Evolutionary conservation across 2,797 vertebrate species (phyloP).

Genomic region (Leptodactylus fallax): DNA sequence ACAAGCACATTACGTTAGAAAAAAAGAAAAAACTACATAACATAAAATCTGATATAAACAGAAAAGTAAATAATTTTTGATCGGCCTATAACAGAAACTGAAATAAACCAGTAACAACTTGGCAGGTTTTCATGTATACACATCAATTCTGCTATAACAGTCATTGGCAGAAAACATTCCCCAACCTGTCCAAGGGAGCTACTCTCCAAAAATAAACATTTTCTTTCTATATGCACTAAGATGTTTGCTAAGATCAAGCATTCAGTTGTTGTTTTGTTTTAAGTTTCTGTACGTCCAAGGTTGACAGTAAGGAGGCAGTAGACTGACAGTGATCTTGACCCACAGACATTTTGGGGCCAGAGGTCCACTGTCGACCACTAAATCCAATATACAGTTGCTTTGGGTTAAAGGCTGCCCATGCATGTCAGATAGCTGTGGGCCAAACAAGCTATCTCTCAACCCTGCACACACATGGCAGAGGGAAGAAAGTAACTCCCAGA

Average conservation of each 20-base stretch:
- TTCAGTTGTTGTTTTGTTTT: background rate
- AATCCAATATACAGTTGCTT: no score
- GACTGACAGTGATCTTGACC: background rate
- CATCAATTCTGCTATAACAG: background rate
- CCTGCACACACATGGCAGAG: no score
- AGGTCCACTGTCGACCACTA: no score
- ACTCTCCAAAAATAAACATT: background rate
- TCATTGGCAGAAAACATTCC: background rate
- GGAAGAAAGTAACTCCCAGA: no score
- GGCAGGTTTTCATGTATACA: background rate
- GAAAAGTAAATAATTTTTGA: background rate
- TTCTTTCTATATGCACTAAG: background rate
- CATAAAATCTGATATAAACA: constrained; percentile 5
- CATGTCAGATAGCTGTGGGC: no score
- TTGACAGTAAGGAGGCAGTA: background rate
- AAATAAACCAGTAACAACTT: background rate
- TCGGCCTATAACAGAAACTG: background rate
- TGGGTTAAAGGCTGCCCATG: no score
- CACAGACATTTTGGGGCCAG: background rate
- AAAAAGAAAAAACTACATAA: background rate
- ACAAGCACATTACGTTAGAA: background rate
- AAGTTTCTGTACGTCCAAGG: background rate
- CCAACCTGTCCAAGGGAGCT: background rate
- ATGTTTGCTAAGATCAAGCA: background rate
- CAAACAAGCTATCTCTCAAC: no score